A percentile compares a stretch with the other conserved stretches of the same genome.
Conservation (phyloP, 2,888 invertebrate genomes). For the Chouioia cunea region DNA sequence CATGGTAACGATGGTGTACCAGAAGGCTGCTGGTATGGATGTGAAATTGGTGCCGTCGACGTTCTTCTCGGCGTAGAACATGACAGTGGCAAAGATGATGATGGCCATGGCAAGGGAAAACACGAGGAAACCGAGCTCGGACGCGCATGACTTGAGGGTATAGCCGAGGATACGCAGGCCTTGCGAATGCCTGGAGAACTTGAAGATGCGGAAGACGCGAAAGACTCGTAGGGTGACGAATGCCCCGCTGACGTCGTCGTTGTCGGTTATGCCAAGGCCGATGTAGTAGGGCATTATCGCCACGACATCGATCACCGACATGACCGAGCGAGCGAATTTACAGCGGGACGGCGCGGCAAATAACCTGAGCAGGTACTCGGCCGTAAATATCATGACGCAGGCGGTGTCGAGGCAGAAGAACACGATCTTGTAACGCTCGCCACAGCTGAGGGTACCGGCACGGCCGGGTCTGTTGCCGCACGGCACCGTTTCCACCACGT, state of each 20-base stretch:
- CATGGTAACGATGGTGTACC: conserved; percentile 99
- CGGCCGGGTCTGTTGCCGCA: conserved; percentile 90
- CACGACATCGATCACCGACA: conserved; percentile 99
- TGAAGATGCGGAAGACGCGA: conserved; percentile 99
- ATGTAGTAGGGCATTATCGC: conserved; percentile 99
- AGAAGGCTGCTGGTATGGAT: conserved; percentile 99
- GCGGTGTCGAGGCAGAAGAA: conserved; percentile 99
- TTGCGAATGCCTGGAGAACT: conserved; percentile 99
- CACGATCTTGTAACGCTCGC: conserved; percentile 96
- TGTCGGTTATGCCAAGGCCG: conserved; percentile 96
- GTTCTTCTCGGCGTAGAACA: conserved; percentile 99
- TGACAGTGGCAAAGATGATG: conserved; percentile 99
- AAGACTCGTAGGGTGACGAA: conserved; percentile 99
- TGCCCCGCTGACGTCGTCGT: conserved; percentile 98
- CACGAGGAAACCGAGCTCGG: conserved; percentile 98
- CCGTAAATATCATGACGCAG: conserved; percentile 99
- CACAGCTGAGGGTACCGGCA: conserved; percentile 92
- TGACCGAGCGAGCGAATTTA: conserved; percentile 97
- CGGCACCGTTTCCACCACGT: conserved; percentile 97
- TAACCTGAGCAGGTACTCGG: conserved; percentile 93
- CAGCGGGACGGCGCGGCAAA: conserved; percentile 99
- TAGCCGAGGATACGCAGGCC: conserved; percentile 98
- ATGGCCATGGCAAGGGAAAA: conserved; percentile 99
- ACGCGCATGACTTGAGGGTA: conserved; percentile 98
- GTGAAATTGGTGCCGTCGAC: conserved; percentile 97